Percentiles rank a stretch among this genome's conserved stretches.
Conservation (phyloP, 2,797 vertebrate genomes). For the Decapterus maruadsi region DNA sequence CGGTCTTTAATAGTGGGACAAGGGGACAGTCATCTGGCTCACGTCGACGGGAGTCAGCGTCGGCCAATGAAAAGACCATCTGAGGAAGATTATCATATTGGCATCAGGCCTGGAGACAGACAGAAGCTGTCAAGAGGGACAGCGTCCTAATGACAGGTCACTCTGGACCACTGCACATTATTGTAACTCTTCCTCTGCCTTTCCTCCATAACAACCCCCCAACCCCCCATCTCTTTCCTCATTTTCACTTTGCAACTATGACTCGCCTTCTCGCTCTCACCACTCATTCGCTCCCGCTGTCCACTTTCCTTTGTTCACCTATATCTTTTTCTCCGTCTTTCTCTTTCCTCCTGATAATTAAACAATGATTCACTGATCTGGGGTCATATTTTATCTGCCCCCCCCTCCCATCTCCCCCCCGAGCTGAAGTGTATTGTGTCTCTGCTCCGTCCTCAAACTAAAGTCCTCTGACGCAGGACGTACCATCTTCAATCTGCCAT, state of each 20-base stretch:
- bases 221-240: too few species aligned
- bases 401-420: background rate
- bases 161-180: constrained; percentile 83
- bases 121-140: constrained; percentile 84
- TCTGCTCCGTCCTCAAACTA: constrained; percentile 71
- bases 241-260: constrained; percentile 7
- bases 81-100: constrained; percentile 76
- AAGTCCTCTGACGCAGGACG: constrained; percentile 75
- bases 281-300: constrained; percentile 60
- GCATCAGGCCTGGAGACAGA: constrained; percentile 73
- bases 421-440: constrained; percentile 80
- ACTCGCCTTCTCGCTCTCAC: constrained; percentile 35
- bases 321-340: constrained; percentile 64
- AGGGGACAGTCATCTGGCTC: constrained; percentile 57
- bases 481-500: constrained; percentile 73
- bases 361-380: constrained; percentile 82
- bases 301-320: constrained; percentile 9
- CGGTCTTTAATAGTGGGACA: constrained; percentile 44
- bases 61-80: constrained; percentile 80
- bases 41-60: constrained; percentile 47
- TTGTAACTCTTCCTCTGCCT: constrained; percentile 87
- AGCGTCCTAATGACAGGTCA: constrained; percentile 88
- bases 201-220: background rate
- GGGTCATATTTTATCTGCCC: constrained; percentile 73
- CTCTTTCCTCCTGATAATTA: constrained; percentile 54